Base-by-base conservation (phyloP, 2,797 vertebrate genomes). In the Pyrocephalus nanus region DNA sequence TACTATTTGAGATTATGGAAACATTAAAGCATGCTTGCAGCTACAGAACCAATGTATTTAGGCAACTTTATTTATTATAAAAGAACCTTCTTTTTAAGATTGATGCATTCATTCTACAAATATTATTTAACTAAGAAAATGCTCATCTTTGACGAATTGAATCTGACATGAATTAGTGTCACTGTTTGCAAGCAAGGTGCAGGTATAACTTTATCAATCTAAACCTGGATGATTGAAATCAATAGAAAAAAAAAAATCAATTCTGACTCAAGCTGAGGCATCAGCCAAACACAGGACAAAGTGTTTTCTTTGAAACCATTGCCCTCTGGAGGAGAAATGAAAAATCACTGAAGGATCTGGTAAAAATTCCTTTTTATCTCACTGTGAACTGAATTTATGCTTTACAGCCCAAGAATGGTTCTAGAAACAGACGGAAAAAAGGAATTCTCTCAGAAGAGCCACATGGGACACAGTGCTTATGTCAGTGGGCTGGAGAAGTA, bases 271-370 rank as follows among this genome's bases (percentile, higher is more conserved):
- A 60, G 13, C 32, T 66, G 65, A 42, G 32, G 53, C 47, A 48
- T 58, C 32, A 77, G 30, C 40, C 22, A 50, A 43, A 42, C 11
- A 11, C 12, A 57, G 57, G 45, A 82, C 8, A 36, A 73, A 83
- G 29, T 25, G 45, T 94, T 96, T 96, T 86, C 79, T 91, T 93
- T 96, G 94, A 93, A 94, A 92, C 87, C 79, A 90, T 94, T 95
- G 94, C 95, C 96, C 96, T 96, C 96, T 97, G 88, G 93, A 96
- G 95, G 96, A 60, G 36, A 57, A 95, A 92, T 86, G 70, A 86
- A 90, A 95, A 92, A 94, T 93, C 70, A 88, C 48, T 5, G 61
- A 78, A 86, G 15, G 32, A 89, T 79, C 38, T 50, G 21, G 21
- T 47, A 54, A 71, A 86, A 90, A 30, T 42, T 86, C 34, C 38